Evolutionary conservation across 2,113 vertebrate species (phyloP), one percentile per base, ranked within the genome.

Genomic region (Notarius lentiginosus): DNA sequence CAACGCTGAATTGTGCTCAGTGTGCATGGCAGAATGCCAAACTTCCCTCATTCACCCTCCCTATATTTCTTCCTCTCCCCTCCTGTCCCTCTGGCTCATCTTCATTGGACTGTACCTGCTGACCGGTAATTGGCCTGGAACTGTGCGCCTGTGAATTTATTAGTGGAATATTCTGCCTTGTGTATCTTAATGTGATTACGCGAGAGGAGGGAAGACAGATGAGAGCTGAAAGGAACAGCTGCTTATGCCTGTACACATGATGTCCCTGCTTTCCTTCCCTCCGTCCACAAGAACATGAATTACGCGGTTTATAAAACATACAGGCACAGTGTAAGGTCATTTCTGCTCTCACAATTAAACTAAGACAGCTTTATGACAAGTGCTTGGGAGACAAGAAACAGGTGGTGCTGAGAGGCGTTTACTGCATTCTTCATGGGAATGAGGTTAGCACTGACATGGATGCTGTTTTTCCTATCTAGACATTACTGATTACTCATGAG

Each of bases 111-210:
- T 51, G 49, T 81, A 89, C 88, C 79, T 85, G 87, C 87, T 88
- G 87, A 86, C 86, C 82, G 68, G 88, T 90, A 90, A 90, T 89
- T 90, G 90, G 88, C 58, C 79, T 77, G 86, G 66, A 66, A 55
- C 81, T 86, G 84, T 66, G 82, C 66, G 47, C 8, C 41, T 76
- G 72, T 65, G 82, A 80, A 87, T 86, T 88, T 87, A 89, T 86
- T 79, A 56, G 51, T 8, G 53, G 85, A 89, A 87, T 87, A 91
- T 89, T 90, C 72, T 70, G 10, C 80, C 86, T 84, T 82, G 76
- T 82, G 75, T 63, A 30, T 24, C 76, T 88, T 89, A 72, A 90
- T 87, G 77, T 87, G 73, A 87, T 91, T 84, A 81, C 17, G 4
- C 68, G 49, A 12, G 61, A 72, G 49, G 65, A 90, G 63, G 47